Percentiles rank a stretch among this genome's conserved stretches.
phyloP scores from a whole-genome alignment of 2,888 invertebrate species.

The Dioctria rufipes region DNA sequence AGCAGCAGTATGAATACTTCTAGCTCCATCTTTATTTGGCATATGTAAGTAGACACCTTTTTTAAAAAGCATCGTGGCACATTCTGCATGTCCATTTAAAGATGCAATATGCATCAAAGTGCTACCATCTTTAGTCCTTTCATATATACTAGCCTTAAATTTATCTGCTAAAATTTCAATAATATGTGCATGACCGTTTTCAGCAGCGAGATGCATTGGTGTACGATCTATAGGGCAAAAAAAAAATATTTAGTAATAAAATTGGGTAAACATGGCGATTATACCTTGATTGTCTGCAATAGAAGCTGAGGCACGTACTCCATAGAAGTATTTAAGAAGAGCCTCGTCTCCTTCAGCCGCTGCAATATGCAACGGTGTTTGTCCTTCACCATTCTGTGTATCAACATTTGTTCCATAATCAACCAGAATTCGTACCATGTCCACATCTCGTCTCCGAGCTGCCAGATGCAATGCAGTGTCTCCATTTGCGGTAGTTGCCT shows the following conservation, averaged over 20 bases:
- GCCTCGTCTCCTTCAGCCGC: slow-evolving; percentile 96
- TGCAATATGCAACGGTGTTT: slow-evolving; percentile 95
- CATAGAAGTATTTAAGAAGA: slow-evolving; percentile 95
- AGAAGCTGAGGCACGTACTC: slow-evolving; percentile 94
- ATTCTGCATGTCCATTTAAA: slow-evolving; percentile 96
- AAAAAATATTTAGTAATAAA: not conserved
- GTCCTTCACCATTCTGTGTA: slow-evolving; percentile 93
- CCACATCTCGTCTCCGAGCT: slow-evolving; percentile 91
- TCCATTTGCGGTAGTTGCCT: slow-evolving; percentile 86
- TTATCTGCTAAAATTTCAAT: slow-evolving; percentile 98
- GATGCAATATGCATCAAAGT: slow-evolving; percentile 99
- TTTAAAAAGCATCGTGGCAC: slow-evolving; percentile 98
- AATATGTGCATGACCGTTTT: slow-evolving; percentile 95
- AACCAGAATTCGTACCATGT: slow-evolving; percentile 92
- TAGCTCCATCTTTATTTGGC: slow-evolving; percentile 97
- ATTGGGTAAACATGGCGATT: slow-evolving; percentile 41
- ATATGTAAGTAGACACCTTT: slow-evolving; percentile 99
- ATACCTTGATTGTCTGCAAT: slow-evolving; percentile 92
- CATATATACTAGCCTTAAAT: slow-evolving; percentile 96
- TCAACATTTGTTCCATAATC: slow-evolving; percentile 95
- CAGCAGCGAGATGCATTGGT: slow-evolving; percentile 97
- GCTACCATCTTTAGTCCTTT: slow-evolving; percentile 97
- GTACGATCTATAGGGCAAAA: slow-evolving; percentile 82
- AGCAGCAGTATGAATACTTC: slow-evolving; percentile 98
- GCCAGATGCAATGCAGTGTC: slow-evolving; percentile 97